A percentile compares a stretch with the other conserved stretches of the same genome.
These are phyloP conservation scores for Ophraella communa DNA, from an alignment of 2,888 invertebrate genomes.

Conservation along the genomic window DNA sequence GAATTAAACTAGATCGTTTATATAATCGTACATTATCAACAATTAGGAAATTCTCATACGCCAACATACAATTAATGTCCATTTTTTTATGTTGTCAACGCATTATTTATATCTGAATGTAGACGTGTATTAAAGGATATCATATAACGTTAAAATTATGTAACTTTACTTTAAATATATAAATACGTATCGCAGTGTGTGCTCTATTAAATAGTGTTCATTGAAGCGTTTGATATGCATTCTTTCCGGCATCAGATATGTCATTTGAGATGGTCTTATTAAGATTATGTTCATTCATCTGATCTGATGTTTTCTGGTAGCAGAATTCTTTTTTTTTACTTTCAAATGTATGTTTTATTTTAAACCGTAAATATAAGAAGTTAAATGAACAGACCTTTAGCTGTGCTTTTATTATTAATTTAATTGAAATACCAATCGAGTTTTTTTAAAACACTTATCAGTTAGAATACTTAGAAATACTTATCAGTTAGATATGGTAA, in stretches of 20 bases:
- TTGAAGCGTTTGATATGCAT: conserved; percentile 11
- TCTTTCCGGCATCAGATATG: conserved; percentile 6
- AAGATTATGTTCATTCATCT: neutral
- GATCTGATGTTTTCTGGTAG: too few relatives aligned
- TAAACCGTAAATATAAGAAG: too few relatives aligned
- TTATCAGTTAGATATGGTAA: too few relatives aligned
- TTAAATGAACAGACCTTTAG: too few relatives aligned
- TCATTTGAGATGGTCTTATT: neutral
- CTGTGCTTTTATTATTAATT: too few relatives aligned
- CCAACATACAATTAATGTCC: neutral
- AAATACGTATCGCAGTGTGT: too few relatives aligned
- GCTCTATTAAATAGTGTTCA: too few relatives aligned
- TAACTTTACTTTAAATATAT: neutral
- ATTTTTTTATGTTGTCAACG: neutral
- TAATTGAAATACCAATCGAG: too few relatives aligned
- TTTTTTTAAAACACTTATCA: too few relatives aligned
- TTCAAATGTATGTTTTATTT: neutral
- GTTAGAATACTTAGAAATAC: too few relatives aligned
- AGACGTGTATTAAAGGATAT: neutral
- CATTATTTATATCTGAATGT: neutral
- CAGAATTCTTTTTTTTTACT: neutral
- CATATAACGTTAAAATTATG: neutral
- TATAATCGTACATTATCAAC: neutral
- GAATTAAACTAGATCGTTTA: neutral
- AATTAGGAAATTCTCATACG: neutral